Base-by-base conservation (phyloP, 2,113 vertebrate genomes). In the Myocastor coypus region DNA sequence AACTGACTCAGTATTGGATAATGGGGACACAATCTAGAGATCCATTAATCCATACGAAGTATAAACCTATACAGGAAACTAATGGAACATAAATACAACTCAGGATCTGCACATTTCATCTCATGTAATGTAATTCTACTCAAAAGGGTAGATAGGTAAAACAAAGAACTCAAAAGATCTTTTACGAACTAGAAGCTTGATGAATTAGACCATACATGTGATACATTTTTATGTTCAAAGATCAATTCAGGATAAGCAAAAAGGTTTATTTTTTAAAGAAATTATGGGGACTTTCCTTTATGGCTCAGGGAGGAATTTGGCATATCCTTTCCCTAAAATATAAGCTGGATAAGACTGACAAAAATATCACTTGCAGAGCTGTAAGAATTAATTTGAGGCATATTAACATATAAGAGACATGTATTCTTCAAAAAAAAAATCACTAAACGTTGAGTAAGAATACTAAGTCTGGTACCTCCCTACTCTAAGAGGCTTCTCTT, bases 141-240 rank as follows among this genome's bases (percentile, higher is more conserved):
- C 73, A 87, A 46, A 83, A 92, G 4, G 17, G 30, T 22, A 13
- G 28, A 2, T 9, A 34, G 8, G 32, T 71, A 71, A 89, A 34
- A 94, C 8, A 46, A 66, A 86, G 7, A 89, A 82, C 69, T 59
- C 78, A 83, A 40, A 73, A 46, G 55, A 46, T 66, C 68, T 3
- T 92, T 87, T 87, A 87, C 81, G 30, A 75, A 68, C 78, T 30
- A 50, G 52, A 32, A 68, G 8, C 14, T 10, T 46, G n/a, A 86
- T 37, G n/a, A 86, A 55, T 55, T 42, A 64, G 17, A 59, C 34
- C 1, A 24, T 46, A 80, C 5, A 66, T 37, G 1, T 40, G 42
- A 77, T 14, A 63, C 16, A 42, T 86, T 83, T 75, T 63, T 87
- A 84, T 91, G 22, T 82, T 88, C 34, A 81, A 95, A 50, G 42